phyloP scores from a whole-genome alignment of 2,113 vertebrate species.

The Pimephales promelas region DNA sequence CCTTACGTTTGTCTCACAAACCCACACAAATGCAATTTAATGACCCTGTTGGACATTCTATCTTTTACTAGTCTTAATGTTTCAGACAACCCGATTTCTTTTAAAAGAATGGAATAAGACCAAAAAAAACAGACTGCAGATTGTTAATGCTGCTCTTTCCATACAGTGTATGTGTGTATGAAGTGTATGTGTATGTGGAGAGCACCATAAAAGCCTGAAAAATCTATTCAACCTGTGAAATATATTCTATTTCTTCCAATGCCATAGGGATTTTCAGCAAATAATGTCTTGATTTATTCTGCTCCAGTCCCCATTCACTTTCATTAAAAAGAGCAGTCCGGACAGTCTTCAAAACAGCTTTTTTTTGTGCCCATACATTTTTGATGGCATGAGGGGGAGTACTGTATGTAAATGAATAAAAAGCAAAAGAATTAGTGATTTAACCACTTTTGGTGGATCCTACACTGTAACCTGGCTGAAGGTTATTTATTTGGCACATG shows the following conservation, averaged over 20 bases:
- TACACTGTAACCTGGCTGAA: not conserved
- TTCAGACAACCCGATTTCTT: no score
- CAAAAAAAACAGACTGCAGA: no score
- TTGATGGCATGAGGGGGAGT: not conserved
- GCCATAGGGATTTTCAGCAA: not conserved
- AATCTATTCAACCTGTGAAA: not conserved
- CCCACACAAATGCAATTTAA: not conserved
- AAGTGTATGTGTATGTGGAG: not conserved
- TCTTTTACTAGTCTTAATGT: no score
- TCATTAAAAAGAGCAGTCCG: not conserved
- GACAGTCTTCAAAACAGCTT: not conserved
- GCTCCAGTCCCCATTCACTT: not conserved
- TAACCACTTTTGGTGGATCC: not conserved
- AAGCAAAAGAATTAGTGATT: not conserved
- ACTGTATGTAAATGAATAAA: not conserved
- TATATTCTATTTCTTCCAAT: not conserved
- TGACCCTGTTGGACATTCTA: not conserved
- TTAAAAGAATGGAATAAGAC: no score
- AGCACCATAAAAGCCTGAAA: not conserved
- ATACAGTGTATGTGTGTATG: no score
- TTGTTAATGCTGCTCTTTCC: not conserved
- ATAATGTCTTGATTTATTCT: not conserved
- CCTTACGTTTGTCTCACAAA: constrained; percentile 11
- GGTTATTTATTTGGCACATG: not conserved
- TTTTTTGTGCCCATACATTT: not conserved